These are phyloP conservation scores for Uromys caudimaculatus DNA, from an alignment of 2,797 vertebrate species.

Conservation along the genomic window DNA sequence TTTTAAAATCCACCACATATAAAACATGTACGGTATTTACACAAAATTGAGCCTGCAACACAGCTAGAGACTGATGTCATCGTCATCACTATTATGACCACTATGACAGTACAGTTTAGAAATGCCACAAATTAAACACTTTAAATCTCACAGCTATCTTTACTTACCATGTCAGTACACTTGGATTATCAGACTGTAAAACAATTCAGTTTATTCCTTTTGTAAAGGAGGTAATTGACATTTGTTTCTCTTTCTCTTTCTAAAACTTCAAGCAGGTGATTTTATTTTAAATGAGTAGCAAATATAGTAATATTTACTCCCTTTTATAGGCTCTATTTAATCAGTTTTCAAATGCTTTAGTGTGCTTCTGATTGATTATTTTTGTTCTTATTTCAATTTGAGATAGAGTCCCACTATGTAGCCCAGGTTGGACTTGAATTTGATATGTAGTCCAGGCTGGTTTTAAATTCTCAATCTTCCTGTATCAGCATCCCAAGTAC, in stretches of 20 bases:
- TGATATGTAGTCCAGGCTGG: not conserved
- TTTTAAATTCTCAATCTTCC: not conserved
- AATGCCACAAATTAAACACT: not conserved
- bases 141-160: not conserved
- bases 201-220: not conserved
- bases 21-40: constrained; percentile 19
- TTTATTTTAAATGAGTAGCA: constrained; percentile 41
- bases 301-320: constrained; percentile 44
- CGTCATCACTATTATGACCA: not conserved
- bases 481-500: not conserved
- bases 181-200: not conserved
- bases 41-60: constrained; percentile 20
- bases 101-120: not conserved
- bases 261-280: constrained; percentile 24
- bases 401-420: not conserved
- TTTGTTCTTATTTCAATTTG: not conserved
- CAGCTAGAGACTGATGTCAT: not conserved
- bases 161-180: not conserved
- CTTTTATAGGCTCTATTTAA: not conserved
- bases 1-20: constrained; percentile 28
- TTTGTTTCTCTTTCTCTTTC: constrained; percentile 36
- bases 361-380: not conserved
- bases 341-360: constrained; percentile 23
- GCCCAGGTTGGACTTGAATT: not conserved
- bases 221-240: not conserved